Percentiles rank a stretch among this genome's conserved stretches.
phyloP scores from a whole-genome alignment of 2,113 vertebrate species.

The Sinocyclocheilus anshuiensis region DNA sequence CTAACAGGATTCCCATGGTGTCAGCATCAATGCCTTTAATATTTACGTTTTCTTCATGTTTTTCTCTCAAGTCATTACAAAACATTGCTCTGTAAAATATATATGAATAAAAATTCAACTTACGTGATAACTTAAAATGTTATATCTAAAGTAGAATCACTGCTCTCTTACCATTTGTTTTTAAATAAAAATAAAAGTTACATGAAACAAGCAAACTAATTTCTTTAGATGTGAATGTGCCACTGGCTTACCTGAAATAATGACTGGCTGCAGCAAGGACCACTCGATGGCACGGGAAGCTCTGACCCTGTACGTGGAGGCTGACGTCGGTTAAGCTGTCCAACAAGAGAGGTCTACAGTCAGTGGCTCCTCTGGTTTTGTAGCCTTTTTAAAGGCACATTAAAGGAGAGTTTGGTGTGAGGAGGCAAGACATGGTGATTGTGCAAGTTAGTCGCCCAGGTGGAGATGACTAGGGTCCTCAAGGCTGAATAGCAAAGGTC shows the following conservation, averaged over 20 bases:
- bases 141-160: neutral
- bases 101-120: neutral
- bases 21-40: slow-evolving; percentile 90
- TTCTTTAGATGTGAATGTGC: neutral
- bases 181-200: neutral
- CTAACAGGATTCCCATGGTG: slow-evolving; percentile 88
- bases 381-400: slow-evolving; percentile 16
- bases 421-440: slow-evolving; percentile 27
- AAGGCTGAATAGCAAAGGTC: neutral
- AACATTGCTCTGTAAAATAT: slow-evolving; percentile 88
- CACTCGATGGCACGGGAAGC: slow-evolving; percentile 91
- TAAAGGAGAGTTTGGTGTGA: slow-evolving; percentile 26
- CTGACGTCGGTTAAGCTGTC: slow-evolving; percentile 84
- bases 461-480: slow-evolving; percentile 16
- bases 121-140: neutral
- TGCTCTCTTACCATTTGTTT: neutral
- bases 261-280: slow-evolving; percentile 94
- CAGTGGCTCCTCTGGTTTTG: neutral
- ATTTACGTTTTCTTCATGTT: slow-evolving; percentile 86
- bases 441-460: slow-evolving; percentile 30
- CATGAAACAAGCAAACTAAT: neutral
- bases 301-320: slow-evolving; percentile 82
- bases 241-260: slow-evolving; percentile 87
- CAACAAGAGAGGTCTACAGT: slow-evolving; percentile 13
- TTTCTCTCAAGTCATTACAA: slow-evolving; percentile 93